Percentiles rank a stretch among this genome's conserved stretches.
Conservation (phyloP, 2,113 vertebrate species). For the Phylloscopus trochiloides region DNA sequence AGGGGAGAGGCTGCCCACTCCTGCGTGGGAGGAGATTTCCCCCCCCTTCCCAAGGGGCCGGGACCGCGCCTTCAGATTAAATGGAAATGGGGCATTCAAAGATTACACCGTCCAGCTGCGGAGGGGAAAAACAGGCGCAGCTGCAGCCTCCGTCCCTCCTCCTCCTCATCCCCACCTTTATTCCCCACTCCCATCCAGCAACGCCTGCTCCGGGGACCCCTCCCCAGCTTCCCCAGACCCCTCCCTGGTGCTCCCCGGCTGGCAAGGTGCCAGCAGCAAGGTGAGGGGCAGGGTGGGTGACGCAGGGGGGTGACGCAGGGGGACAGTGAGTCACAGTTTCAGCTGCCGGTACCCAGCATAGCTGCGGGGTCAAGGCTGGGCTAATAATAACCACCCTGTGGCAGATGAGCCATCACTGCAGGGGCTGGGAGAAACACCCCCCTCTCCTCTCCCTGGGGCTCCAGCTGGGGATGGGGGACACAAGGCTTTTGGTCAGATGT, state of each 20-base stretch:
- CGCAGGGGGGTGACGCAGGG: not conserved
- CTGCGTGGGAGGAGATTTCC: not conserved
- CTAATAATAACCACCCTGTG: not conserved
- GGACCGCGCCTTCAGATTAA: not conserved
- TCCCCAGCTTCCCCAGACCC: not conserved
- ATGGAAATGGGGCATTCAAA: slow-evolving; percentile 12
- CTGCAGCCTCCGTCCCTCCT: not conserved
- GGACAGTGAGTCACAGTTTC: slow-evolving; percentile 33
- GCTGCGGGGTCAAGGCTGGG: not conserved
- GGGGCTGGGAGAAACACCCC: not conserved
- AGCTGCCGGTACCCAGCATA: not conserved
- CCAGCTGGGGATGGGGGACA: not conserved
- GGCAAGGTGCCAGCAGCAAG: not conserved
- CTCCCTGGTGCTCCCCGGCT: accelerated
- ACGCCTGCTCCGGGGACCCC: accelerated
- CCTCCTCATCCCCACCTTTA: not conserved
- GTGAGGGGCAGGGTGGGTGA: not conserved
- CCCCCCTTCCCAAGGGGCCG: not conserved
- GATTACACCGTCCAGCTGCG: not conserved
- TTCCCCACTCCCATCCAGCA: not conserved
- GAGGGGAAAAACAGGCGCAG: not conserved
- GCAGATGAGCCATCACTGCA: not conserved
- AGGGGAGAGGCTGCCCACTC: not conserved
- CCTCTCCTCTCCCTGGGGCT: not conserved
- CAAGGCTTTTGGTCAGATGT: not conserved